Conservation (phyloP, 2,888 invertebrate species). For the Pheosia gnoma region DNA sequence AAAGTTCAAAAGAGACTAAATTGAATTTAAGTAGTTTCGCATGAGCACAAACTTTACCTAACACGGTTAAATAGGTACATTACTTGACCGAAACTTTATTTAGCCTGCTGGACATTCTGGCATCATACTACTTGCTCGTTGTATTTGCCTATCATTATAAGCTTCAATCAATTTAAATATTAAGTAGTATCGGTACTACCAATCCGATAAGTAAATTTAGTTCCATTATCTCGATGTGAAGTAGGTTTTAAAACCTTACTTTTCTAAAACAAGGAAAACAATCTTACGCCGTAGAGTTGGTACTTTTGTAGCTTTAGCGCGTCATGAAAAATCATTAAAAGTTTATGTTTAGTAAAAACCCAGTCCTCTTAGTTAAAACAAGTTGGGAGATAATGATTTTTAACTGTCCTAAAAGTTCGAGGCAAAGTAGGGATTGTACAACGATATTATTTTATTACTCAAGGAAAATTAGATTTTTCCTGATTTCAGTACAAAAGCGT, state of each 20-base stretch:
- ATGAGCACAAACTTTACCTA: constrained; percentile 17
- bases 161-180: no score
- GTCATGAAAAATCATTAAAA: not conserved
- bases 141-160: no score
- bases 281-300: no score
- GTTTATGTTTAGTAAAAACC: not conserved
- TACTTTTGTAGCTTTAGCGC: no score
- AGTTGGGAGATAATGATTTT: not conserved
- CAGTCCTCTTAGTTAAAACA: not conserved
- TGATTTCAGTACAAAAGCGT: not conserved
- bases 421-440: not conserved
- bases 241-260: no score
- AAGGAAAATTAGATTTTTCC: no score
- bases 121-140: no score
- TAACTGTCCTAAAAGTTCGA: not conserved
- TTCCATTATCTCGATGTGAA: no score
- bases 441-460: no score
- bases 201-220: no score
- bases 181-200: no score
- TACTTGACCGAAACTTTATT: not conserved
- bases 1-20: constrained; percentile 30
- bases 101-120: not conserved
- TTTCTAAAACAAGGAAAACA: no score
- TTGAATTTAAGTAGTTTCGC: constrained; percentile 25
- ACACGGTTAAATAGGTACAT: constrained; percentile 13